Percentiles rank a stretch among this genome's conserved stretches.
These are phyloP conservation scores for Scaptomyza cyrtandrae DNA, from an alignment of 2,888 invertebrate species.

Conservation along the genomic window DNA sequence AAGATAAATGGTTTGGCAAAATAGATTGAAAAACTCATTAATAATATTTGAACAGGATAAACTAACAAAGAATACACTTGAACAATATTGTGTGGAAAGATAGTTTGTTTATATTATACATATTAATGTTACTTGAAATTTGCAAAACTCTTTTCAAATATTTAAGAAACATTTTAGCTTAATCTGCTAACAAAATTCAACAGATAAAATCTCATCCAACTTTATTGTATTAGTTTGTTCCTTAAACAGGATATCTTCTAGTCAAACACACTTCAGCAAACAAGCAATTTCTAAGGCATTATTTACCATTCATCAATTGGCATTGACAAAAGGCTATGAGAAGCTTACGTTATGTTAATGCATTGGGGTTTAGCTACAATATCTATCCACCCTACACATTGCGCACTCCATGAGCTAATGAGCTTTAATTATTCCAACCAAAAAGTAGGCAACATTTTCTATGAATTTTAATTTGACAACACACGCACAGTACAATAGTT, in stretches of 20 bases:
- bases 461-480: slow-evolving; percentile 64
- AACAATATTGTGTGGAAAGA: too few relatives aligned
- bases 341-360: slow-evolving; percentile 17
- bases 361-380: background rate
- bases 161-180: too few relatives aligned
- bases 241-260: slow-evolving; percentile 23
- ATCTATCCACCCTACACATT: background rate
- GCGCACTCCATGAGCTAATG: slow-evolving; percentile 48
- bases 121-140: background rate
- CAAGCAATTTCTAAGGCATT: background rate
- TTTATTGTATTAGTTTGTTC: background rate
- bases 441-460: slow-evolving; percentile 71
- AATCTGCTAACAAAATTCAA: too few relatives aligned
- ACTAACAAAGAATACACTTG: too few relatives aligned
- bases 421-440: slow-evolving; percentile 59
- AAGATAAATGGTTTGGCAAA: slow-evolving; percentile 57
- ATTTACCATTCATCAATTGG: slow-evolving; percentile 45
- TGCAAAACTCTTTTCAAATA: background rate
- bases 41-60: background rate
- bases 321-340: slow-evolving; percentile 25
- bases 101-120: too few relatives aligned
- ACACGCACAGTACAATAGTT: slow-evolving; percentile 40
- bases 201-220: background rate
- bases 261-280: too few relatives aligned
- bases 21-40: slow-evolving; percentile 3